phyloP scores from a whole-genome alignment of 2,113 vertebrate genomes.

The Silurus glanis region DNA sequence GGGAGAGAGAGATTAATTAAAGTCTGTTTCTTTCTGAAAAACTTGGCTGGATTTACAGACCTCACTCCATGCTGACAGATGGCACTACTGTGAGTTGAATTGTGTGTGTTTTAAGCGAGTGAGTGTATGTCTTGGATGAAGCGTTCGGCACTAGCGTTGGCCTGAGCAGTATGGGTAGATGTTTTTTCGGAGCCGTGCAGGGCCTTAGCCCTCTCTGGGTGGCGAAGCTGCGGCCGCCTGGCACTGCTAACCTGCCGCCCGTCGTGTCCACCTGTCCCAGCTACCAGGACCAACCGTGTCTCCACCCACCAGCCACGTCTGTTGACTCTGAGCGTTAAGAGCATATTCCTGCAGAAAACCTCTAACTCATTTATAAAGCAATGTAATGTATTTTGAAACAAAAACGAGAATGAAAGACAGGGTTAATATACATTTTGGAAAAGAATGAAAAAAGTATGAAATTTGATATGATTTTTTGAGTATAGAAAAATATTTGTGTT shows the following conservation, averaged over 20 bases:
- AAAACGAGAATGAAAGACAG: neutral
- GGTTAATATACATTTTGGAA: no score
- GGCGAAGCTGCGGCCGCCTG: neutral
- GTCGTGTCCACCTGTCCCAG: conserved; percentile 39
- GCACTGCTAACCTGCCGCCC: conserved; percentile 12
- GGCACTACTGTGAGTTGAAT: conserved; percentile 31
- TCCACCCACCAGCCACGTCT: neutral
- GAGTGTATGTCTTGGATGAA: conserved; percentile 11
- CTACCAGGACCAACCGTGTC: conserved; percentile 4
- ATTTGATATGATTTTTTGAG: no score
- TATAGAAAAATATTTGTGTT: no score
- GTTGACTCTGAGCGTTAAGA: neutral
- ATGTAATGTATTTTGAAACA: neutral
- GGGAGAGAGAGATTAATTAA: conserved; percentile 10
- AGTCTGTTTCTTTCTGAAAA: conserved; percentile 38
- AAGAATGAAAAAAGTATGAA: no score
- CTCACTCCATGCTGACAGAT: conserved; percentile 41
- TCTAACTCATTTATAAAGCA: neutral
- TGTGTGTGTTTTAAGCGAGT: neutral
- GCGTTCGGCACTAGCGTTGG: neutral
- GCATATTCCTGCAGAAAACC: neutral
- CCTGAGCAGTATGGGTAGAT: neutral
- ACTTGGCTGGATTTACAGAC: conserved; percentile 40
- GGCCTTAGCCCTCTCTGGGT: neutral
- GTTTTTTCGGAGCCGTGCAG: neutral